Evolutionary conservation across 2,113 vertebrate species (phyloP).

Genomic region (Telmatochromis sp.): DNA sequence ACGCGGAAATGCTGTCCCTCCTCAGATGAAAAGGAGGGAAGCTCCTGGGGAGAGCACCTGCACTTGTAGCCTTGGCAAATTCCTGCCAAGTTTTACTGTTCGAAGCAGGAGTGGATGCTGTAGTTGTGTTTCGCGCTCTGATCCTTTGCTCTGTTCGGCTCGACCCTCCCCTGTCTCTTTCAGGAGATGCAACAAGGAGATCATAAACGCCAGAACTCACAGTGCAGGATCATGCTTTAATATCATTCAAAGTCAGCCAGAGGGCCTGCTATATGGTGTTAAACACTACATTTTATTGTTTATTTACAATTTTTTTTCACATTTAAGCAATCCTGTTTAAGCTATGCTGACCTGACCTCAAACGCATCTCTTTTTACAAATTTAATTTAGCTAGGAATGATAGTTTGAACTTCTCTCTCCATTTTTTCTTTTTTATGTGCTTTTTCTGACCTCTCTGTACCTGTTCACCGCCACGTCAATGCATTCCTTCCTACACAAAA

Average conservation of each 20-base stretch:
- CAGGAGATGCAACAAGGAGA: not conserved
- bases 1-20: slow-evolving; percentile 19
- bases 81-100: slow-evolving; percentile 18
- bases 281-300: not conserved
- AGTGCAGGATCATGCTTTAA: not conserved
- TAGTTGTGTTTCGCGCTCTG: not conserved
- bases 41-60: slow-evolving; percentile 41
- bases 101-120: not conserved
- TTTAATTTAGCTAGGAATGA: not conserved
- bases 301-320: not conserved
- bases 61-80: slow-evolving; percentile 26
- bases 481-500: not conserved
- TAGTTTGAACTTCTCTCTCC: not conserved
- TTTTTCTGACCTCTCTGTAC: not conserved
- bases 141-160: not conserved
- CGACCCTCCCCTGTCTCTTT: not conserved
- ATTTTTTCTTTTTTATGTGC: not conserved
- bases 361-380: not conserved
- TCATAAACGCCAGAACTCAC: not conserved
- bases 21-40: slow-evolving; percentile 28
- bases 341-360: not conserved
- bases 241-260: slow-evolving; percentile 2
- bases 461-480: not conserved
- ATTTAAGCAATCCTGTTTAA: not conserved
- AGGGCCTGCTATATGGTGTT: not conserved